These are phyloP conservation scores for Auanema sp. DNA, from an alignment of 2,888 invertebrate species.

Conservation along the genomic window DNA sequence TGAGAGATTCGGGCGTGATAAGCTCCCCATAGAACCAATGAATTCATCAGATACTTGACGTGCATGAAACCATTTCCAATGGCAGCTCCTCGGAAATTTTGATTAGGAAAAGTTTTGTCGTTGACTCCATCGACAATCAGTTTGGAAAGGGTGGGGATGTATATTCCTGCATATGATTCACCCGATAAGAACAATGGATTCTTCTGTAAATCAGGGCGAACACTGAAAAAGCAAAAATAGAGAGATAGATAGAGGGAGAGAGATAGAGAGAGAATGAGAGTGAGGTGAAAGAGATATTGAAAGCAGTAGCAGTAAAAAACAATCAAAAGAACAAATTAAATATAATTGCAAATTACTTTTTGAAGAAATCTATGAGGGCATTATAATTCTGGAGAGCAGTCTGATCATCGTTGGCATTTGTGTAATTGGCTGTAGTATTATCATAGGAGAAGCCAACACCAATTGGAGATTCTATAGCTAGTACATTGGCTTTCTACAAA, in stretches of 20 bases:
- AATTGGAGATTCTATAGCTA: conserved; percentile 68
- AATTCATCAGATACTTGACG: conserved; percentile 48
- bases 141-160: conserved; percentile 66
- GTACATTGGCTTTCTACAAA: conserved; percentile 67
- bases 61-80: conserved; percentile 63
- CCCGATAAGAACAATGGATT: conserved; percentile 68
- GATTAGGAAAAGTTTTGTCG: conserved; percentile 38
- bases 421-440: conserved; percentile 26
- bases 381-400: conserved; percentile 65
- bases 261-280: not conserved
- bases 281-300: not conserved
- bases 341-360: conserved; percentile 52
- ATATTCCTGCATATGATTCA: conserved; percentile 68
- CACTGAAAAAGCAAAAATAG: conserved; percentile 33
- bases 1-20: conserved; percentile 57
- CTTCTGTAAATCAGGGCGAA: conserved; percentile 64
- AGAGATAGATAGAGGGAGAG: too few relatives aligned
- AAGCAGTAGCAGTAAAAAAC: not conserved
- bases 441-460: conserved; percentile 63
- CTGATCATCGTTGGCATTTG: conserved; percentile 48
- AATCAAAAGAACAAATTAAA: not conserved
- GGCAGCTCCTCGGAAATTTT: conserved; percentile 57
- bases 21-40: conserved; percentile 53
- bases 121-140: conserved; percentile 58
- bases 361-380: conserved; percentile 68